Percentiles rank a stretch among this genome's conserved stretches.
Conservation (phyloP, 2,888 invertebrate genomes). For the Ptychoptera albimana region DNA sequence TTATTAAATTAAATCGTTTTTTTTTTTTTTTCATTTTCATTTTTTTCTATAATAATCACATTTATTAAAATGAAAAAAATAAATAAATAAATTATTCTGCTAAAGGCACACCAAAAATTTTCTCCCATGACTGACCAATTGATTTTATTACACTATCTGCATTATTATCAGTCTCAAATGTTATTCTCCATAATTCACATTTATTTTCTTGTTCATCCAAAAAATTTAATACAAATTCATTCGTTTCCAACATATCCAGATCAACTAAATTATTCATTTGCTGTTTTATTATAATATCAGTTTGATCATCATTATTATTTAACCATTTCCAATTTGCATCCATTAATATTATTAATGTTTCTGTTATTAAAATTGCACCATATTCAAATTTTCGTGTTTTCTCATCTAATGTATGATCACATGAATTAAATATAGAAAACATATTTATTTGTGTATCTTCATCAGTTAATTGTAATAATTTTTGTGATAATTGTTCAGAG, state of each 20-base stretch:
- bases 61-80: too few relatives aligned
- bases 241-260: constrained; percentile 26
- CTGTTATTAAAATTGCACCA: constrained; percentile 17
- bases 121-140: constrained; percentile 36
- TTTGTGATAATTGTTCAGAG: constrained; percentile 23
- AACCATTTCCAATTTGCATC: constrained; percentile 34
- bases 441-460: constrained; percentile 25
- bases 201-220: constrained; percentile 34
- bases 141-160: constrained; percentile 32
- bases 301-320: constrained; percentile 17
- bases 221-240: constrained; percentile 31
- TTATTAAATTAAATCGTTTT: neutral
- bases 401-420: constrained; percentile 20
- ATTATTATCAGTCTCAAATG: constrained; percentile 31
- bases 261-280: constrained; percentile 37
- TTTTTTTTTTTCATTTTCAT: neutral
- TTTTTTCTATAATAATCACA: too few relatives aligned
- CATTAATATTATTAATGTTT: constrained; percentile 24
- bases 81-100: constrained; percentile 11
- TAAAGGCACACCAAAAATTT: constrained; percentile 36
- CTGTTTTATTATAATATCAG: constrained; percentile 28
- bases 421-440: constrained; percentile 31
- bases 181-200: constrained; percentile 33
- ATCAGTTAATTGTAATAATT: constrained; percentile 16
- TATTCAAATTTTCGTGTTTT: constrained; percentile 12